These are phyloP conservation scores for Drosophila limbata DNA, from an alignment of 2,888 invertebrate species.

Conservation along the genomic window DNA sequence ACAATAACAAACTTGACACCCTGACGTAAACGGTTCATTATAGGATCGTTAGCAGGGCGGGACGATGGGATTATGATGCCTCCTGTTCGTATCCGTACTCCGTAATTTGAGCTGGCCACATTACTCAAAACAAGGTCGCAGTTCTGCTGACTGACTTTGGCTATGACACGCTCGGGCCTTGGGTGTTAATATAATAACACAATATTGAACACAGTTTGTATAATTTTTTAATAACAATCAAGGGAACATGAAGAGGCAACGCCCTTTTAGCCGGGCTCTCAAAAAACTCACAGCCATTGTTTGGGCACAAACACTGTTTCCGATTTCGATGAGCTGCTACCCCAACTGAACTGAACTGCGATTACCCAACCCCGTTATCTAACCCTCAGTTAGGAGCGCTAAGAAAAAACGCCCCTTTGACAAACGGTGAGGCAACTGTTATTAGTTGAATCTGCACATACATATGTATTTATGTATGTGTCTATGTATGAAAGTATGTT, in stretches of 20 bases:
- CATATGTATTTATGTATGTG: too few relatives aligned
- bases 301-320: constrained; percentile 74
- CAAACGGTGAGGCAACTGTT: constrained; percentile 70
- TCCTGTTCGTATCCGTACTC: constrained; percentile 9
- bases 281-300: constrained; percentile 61
- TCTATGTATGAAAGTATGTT: too few relatives aligned
- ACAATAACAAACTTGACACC: constrained; percentile 66
- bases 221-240: constrained; percentile 66
- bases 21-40: constrained; percentile 44
- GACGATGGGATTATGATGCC: constrained; percentile 43
- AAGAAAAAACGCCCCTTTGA: constrained; percentile 61
- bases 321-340: constrained; percentile 51
- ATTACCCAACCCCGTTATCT: constrained; percentile 57
- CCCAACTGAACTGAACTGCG: constrained; percentile 15
- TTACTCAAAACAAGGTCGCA: constrained; percentile 43
- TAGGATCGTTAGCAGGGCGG: constrained; percentile 53
- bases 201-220: constrained; percentile 49
- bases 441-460: constrained; percentile 67
- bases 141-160: constrained; percentile 54
- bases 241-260: constrained; percentile 37
- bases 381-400: constrained; percentile 66
- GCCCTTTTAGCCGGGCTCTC: constrained; percentile 37
- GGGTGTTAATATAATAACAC: constrained; percentile 62
- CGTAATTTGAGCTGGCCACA: constrained; percentile 69
- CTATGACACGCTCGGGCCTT: constrained; percentile 48